phyloP scores from a whole-genome alignment of 2,888 invertebrate genomes.

The Caenorhabditis japonica region DNA sequence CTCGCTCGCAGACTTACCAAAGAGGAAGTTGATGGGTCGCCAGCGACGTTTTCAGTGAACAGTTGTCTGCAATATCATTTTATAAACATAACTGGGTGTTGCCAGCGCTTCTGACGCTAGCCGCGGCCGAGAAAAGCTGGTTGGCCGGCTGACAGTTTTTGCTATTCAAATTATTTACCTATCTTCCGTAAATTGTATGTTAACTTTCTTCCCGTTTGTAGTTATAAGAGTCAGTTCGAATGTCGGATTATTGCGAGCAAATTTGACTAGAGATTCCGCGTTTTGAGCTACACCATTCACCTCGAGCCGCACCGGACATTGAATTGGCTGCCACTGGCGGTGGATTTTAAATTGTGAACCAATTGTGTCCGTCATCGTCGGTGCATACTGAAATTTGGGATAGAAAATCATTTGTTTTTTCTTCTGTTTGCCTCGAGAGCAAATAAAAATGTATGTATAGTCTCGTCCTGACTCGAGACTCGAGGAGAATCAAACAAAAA shows the following conservation, averaged over 20 bases:
- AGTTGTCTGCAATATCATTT: slow-evolving; percentile 35
- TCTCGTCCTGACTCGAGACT: no score
- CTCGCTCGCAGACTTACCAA: slow-evolving; percentile 27
- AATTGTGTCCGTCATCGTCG: slow-evolving; percentile 44
- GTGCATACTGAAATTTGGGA: slow-evolving; percentile 43
- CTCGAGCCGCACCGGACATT: slow-evolving; percentile 32
- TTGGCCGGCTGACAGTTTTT: no score
- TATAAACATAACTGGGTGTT: no score
- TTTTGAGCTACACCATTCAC: slow-evolving; percentile 14
- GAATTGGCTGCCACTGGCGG: slow-evolving; percentile 27
- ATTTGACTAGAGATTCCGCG: slow-evolving; percentile 24
- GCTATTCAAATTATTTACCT: no score
- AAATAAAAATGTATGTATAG: no score
- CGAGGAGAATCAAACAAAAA: no score
- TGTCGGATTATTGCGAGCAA: slow-evolving; percentile 12
- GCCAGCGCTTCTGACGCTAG: no score
- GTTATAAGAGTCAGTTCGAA: slow-evolving; percentile 22
- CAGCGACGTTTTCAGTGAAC: slow-evolving; percentile 29
- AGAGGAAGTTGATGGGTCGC: slow-evolving; percentile 47
- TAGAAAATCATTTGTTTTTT: no score
- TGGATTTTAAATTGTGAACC: slow-evolving; percentile 24
- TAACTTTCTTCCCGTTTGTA: slow-evolving; percentile 16
- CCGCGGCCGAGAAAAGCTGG: no score
- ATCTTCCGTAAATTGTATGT: slow-evolving; percentile 37
- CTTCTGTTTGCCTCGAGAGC: no score